phyloP scores from a whole-genome alignment of 2,113 vertebrate species.

The Pagrus major region DNA sequence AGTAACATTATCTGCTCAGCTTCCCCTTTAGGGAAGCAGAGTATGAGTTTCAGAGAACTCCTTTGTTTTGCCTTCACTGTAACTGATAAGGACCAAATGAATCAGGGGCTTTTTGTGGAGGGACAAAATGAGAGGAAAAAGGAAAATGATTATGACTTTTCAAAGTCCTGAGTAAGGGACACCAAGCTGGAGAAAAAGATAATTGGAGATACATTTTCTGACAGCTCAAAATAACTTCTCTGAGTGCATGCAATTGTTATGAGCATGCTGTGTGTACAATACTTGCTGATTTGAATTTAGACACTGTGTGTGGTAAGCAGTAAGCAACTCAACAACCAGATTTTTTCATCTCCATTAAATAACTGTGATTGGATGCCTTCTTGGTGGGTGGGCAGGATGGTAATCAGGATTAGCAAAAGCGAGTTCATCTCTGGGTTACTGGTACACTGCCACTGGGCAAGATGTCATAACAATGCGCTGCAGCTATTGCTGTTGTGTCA shows the following conservation, averaged over 20 bases:
- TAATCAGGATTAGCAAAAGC: slow-evolving; percentile 73
- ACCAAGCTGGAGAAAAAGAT: slow-evolving; percentile 43
- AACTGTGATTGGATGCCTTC: slow-evolving; percentile 31
- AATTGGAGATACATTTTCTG: slow-evolving; percentile 50
- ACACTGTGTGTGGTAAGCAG: neutral
- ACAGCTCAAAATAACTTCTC: slow-evolving; percentile 44
- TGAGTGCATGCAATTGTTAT: slow-evolving; percentile 15
- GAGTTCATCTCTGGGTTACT: slow-evolving; percentile 77
- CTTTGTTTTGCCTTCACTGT: slow-evolving; percentile 74
- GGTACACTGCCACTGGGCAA: slow-evolving; percentile 59
- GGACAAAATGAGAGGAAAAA: slow-evolving; percentile 66
- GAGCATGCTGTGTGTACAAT: slow-evolving; percentile 11
- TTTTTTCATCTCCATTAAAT: slow-evolving; percentile 12
- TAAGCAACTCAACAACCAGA: neutral
- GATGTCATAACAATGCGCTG: slow-evolving; percentile 50
- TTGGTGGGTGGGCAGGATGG: slow-evolving; percentile 6
- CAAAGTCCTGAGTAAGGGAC: slow-evolving; percentile 48
- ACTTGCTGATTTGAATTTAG: slow-evolving; percentile 20
- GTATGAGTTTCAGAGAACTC: slow-evolving; percentile 63
- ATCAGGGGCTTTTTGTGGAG: slow-evolving; percentile 63
- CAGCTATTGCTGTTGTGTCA: slow-evolving; percentile 43
- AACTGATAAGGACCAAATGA: slow-evolving; percentile 72
- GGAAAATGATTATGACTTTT: slow-evolving; percentile 63
- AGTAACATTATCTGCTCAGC: slow-evolving; percentile 51
- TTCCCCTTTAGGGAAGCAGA: slow-evolving; percentile 58